These are phyloP conservation scores for Tetrapedia diversipes DNA, from an alignment of 2,888 invertebrate genomes.

Conservation along the genomic window DNA sequence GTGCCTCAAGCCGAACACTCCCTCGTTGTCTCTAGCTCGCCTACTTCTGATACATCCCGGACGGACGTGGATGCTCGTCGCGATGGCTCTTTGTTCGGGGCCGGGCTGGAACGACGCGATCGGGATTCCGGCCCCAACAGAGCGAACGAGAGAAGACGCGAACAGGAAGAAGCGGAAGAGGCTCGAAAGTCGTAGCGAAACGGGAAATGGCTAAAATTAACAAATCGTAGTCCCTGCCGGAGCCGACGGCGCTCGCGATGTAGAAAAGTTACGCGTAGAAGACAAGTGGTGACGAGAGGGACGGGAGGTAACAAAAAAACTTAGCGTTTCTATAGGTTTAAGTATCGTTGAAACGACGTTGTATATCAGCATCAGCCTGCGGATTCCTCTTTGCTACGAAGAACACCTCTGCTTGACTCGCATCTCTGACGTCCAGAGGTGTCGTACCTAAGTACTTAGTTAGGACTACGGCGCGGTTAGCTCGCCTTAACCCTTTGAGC, in stretches of 20 bases:
- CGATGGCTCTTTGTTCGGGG: conserved; percentile 42
- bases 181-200: not conserved
- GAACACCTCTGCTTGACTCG: conserved; percentile 49
- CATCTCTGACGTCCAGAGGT: conserved; percentile 27
- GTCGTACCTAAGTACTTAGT: no score
- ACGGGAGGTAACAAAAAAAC: conserved; percentile 43
- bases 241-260: not conserved
- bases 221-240: conserved; percentile 10
- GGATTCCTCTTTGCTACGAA: conserved; percentile 67
- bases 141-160: not conserved
- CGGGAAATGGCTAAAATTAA: conserved; percentile 1
- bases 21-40: conserved; percentile 76
- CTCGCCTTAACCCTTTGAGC: no score
- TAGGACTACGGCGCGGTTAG: not conserved
- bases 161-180: not conserved
- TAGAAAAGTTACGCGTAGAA: not conserved
- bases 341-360: conserved; percentile 70
- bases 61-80: conserved; percentile 48
- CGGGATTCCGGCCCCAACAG: not conserved
- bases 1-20: conserved; percentile 81
- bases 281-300: conserved; percentile 26
- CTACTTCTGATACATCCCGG: conserved; percentile 65
- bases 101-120: conserved; percentile 15
- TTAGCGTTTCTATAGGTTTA: conserved; percentile 70
- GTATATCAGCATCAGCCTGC: conserved; percentile 66